Evolutionary conservation across 2,113 vertebrate genomes (phyloP).

Genomic region (Heterochromis multidens): DNA sequence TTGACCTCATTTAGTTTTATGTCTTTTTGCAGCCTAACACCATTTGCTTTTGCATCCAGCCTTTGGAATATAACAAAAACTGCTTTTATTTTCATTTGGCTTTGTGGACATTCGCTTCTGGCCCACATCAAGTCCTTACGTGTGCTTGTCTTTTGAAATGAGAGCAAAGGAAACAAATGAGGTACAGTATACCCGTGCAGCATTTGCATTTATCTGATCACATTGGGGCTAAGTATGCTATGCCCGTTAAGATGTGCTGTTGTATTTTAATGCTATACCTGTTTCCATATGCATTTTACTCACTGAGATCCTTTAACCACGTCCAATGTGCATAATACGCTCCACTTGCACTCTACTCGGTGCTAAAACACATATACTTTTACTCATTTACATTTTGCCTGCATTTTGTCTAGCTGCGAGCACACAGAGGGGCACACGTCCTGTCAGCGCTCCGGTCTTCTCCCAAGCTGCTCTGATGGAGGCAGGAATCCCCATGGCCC

Average conservation of each 20-base stretch:
- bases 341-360: neutral
- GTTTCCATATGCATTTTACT: neutral
- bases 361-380: neutral
- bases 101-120: conserved; percentile 17
- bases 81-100: conserved; percentile 11
- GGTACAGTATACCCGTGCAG: conserved; percentile 53
- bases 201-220: neutral
- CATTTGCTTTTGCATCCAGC: neutral
- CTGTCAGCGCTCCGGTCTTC: conserved; percentile 89
- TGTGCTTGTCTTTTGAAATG: neutral
- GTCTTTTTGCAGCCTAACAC: conserved; percentile 6
- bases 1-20: conserved; percentile 1
- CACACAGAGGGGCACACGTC: conserved; percentile 81
- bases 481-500: conserved; percentile 65
- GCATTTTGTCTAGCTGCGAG: conserved; percentile 66
- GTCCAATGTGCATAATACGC: neutral
- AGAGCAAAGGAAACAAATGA: neutral
- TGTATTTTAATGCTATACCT: neutral
- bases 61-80: neutral
- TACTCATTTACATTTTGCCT: conserved; percentile 17
- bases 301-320: neutral
- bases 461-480: conserved; percentile 81
- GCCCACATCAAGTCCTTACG: neutral
- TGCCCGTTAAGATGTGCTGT: neutral
- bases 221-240: conserved; percentile 1